Evolutionary conservation across 2,797 vertebrate genomes (phyloP), one percentile per base, ranked within the genome.

Genomic region (Dromococcyx pavoninus): DNA sequence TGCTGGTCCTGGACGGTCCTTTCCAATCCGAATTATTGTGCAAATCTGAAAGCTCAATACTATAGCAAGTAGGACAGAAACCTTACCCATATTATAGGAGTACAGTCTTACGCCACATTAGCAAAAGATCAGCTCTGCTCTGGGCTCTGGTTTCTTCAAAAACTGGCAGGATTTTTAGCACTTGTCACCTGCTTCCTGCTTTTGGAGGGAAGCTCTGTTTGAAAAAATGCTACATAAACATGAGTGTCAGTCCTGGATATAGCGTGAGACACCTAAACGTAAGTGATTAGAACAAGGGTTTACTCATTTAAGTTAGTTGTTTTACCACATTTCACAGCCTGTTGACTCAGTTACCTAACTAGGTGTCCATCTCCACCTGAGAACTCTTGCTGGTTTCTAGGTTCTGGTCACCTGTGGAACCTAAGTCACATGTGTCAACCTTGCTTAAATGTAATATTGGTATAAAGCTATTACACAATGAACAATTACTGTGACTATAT

Each of bases 71-170:
- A 39, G 14, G 15, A 30, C 12, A 72, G 56, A 92, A 74, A 72
- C 7, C 3, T 46, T 33, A 79, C 5, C 11, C 43, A 28, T 16
- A 16, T 73, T 21, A 43, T 0, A 0, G 2, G 17, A 28, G 5
- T 30, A 6, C 13, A 46, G 30, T 51, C 46, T 46, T 77, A 13
- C 11, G 72, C 8, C 19, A 51, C 1, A 21, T 17, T 37, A 50
- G 37, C 43, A 75, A 91, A 75, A 14, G 12, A 77, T 1, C 9
- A 57, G 7, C 15, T 71, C 48, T 83, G 10, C 19, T 88, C 14
- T 60, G 33, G 60, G 18, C 10, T 51, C 22, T n/a, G 7, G 7
- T 41, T 91, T 35, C 23, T 58, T 46, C 53, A 62, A 54, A 25
- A 74, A 37, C 9, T 66, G 32, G 1, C n/a, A 83, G 37, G 13